Evolutionary conservation across 2,113 vertebrate species (phyloP).

Genomic region (Eretmodus cyanostictus): DNA sequence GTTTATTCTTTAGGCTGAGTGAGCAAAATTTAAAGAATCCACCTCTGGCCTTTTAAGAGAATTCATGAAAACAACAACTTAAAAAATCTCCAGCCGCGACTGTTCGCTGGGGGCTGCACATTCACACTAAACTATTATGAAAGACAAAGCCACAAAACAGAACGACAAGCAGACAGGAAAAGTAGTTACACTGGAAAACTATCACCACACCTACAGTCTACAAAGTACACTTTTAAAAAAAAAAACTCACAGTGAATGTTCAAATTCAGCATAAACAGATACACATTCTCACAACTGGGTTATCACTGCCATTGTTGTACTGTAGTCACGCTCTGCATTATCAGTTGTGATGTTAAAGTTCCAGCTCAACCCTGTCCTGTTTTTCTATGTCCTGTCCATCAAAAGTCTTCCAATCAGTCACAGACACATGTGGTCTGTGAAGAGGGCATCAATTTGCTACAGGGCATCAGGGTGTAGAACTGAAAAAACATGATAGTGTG

Average conservation of each 20-base stretch:
- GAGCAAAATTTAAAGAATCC: not conserved
- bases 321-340: not conserved
- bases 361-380: conserved; percentile 49
- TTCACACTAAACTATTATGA: not conserved
- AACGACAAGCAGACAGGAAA: not conserved
- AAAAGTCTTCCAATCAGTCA: conserved; percentile 23
- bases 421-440: not conserved
- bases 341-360: conserved; percentile 30
- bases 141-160: not conserved
- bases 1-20: not conserved
- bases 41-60: not conserved
- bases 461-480: conserved; percentile 7
- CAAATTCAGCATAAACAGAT: not conserved
- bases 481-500: conserved; percentile 44
- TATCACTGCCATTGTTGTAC: not conserved
- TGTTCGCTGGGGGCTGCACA: not conserved
- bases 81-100: not conserved
- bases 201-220: not conserved
- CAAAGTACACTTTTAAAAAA: not conserved
- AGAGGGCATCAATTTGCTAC: not conserved
- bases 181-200: not conserved
- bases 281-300: not conserved
- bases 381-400: conserved; percentile 46
- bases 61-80: not conserved
- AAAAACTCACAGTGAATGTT: not conserved